Conservation (phyloP, 2,797 vertebrate species). For the Odontamblyopus lacepedii region DNA sequence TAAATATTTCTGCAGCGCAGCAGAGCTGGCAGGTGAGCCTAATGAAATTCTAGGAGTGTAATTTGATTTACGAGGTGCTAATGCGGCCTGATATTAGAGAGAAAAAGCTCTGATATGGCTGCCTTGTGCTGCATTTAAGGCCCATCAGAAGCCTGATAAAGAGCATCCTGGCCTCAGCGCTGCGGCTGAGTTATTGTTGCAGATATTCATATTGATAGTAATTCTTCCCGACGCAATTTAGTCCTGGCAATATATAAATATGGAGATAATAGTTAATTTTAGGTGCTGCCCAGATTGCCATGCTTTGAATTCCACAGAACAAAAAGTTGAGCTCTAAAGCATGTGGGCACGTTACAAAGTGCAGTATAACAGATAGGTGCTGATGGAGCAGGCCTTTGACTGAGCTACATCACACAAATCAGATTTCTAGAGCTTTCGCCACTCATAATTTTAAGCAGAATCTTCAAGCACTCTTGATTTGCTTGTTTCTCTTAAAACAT, state of each 20-base stretch:
- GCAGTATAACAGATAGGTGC: slow-evolving; percentile 38
- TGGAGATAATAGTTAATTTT: slow-evolving; percentile 79
- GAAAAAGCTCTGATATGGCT: slow-evolving; percentile 75
- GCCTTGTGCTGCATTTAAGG: slow-evolving; percentile 79
- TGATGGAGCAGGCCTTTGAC: slow-evolving; percentile 46
- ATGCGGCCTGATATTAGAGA: slow-evolving; percentile 80
- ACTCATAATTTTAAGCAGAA: slow-evolving; percentile 50
- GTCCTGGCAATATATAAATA: slow-evolving; percentile 76
- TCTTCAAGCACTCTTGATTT: slow-evolving; percentile 58
- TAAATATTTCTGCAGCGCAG: slow-evolving; percentile 78
- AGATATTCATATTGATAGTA: slow-evolving; percentile 81
- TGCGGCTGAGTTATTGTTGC: slow-evolving; percentile 75
- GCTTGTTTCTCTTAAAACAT: slow-evolving; percentile 42
- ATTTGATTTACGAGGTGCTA: slow-evolving; percentile 83
- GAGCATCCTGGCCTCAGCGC: slow-evolving; percentile 74
- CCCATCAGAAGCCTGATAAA: slow-evolving; percentile 78
- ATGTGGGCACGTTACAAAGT: slow-evolving; percentile 69
- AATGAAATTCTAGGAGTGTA: slow-evolving; percentile 81
- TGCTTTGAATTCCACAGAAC: slow-evolving; percentile 65
- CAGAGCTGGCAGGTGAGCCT: slow-evolving; percentile 78
- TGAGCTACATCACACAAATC: slow-evolving; percentile 60
- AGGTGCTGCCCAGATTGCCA: slow-evolving; percentile 66
- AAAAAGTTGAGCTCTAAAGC: slow-evolving; percentile 55
- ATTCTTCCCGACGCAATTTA: slow-evolving; percentile 79
- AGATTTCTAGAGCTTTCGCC: slow-evolving; percentile 47